Evolutionary conservation across 2,888 invertebrate genomes (phyloP).

Genomic region (Lepidocyrtinus sp.): DNA sequence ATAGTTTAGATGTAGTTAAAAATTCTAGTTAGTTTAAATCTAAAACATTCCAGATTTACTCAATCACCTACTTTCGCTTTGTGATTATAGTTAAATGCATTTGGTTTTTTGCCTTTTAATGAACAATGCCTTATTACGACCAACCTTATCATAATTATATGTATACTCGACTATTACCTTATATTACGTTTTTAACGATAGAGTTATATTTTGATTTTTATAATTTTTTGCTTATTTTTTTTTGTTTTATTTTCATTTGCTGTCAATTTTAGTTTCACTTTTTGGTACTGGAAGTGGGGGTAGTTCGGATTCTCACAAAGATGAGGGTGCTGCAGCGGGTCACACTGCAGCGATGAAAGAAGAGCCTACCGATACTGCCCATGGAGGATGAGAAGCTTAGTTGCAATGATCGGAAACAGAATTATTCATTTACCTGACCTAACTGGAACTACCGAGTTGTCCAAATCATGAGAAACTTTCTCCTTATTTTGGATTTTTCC

Average conservation of each 20-base stretch:
- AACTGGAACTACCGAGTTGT: neutral
- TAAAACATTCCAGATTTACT: too few relatives aligned
- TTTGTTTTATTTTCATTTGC: constrained; percentile 38
- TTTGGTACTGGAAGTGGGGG: constrained; percentile 45
- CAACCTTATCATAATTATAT: too few relatives aligned
- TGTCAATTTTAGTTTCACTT: constrained; percentile 58
- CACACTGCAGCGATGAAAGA: neutral
- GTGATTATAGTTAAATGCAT: too few relatives aligned
- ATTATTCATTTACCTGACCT: neutral
- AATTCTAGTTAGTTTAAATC: too few relatives aligned
- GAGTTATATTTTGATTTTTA: constrained; percentile 24
- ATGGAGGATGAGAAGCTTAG: neutral
- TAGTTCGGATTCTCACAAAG: neutral
- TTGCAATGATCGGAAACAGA: neutral
- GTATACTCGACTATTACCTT: neutral
- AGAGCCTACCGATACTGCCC: neutral
- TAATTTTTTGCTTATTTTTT: constrained; percentile 5
- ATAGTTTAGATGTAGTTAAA: too few relatives aligned
- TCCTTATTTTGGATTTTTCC: neutral
- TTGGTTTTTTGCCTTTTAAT: too few relatives aligned
- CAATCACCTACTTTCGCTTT: too few relatives aligned
- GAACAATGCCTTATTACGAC: constrained; percentile 13
- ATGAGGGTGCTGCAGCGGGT: neutral
- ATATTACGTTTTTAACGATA: neutral
- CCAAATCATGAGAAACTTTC: neutral